A percentile compares a stretch with the other conserved stretches of the same genome.
These are phyloP conservation scores for Acromyrmex charruanus DNA, from an alignment of 1,140 invertebrate genomes.

Conservation along the genomic window DNA sequence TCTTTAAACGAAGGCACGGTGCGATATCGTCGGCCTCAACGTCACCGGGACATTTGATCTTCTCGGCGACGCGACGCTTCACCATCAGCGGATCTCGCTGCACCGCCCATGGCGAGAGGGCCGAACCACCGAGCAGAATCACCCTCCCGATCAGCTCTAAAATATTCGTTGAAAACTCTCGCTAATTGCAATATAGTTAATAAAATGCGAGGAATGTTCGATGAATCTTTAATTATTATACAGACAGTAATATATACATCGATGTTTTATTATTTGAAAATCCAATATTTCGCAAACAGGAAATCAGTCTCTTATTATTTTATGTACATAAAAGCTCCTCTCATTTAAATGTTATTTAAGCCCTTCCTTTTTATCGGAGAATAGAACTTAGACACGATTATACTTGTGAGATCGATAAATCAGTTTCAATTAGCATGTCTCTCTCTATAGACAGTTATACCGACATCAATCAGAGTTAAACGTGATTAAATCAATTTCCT, in stretches of 20 bases:
- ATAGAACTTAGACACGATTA: neutral
- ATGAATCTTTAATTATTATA: conserved; percentile 15
- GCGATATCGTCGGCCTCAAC: conserved; percentile 93
- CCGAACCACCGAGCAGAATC: conserved; percentile 97
- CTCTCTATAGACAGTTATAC: neutral
- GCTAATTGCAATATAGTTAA: neutral
- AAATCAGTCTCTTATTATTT: neutral
- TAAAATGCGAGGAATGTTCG: conserved; percentile 11
- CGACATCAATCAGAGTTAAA: conserved; percentile 10
- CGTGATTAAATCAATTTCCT: conserved; percentile 19
- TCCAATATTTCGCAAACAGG: neutral
- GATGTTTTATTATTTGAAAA: conserved; percentile 28
- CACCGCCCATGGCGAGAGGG: conserved; percentile 97
- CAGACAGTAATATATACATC: neutral
- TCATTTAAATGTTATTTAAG: neutral
- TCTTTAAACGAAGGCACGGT: conserved; percentile 92
- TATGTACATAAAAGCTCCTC: neutral
- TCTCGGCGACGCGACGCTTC: conserved; percentile 92
- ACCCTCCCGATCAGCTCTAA: conserved; percentile 96
- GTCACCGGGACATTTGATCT: conserved; percentile 92
- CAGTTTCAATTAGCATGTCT: conserved; percentile 15
- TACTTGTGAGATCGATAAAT: neutral
- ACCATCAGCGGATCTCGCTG: conserved; percentile 94
- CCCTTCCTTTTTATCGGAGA: neutral
- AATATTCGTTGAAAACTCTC: conserved; percentile 74